Conservation (phyloP, 1,140 invertebrate genomes). For the Anoplophora glabripennis region DNA sequence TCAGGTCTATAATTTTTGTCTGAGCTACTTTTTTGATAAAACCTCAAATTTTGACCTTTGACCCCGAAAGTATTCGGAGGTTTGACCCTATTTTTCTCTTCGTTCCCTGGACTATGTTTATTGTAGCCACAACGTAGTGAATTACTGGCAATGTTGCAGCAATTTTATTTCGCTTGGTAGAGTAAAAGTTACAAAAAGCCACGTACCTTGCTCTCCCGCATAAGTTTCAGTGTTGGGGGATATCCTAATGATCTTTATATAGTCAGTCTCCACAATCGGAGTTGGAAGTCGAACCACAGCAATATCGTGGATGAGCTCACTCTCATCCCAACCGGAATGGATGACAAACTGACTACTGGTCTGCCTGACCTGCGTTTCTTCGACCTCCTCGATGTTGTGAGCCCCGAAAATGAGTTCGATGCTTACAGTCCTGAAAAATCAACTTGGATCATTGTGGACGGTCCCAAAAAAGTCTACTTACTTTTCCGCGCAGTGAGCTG, state of each 20-base stretch:
- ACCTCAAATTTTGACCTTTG: too few relatives aligned
- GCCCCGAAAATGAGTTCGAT: conserved; percentile 17
- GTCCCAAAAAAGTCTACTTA: neutral
- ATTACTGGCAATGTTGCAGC: neutral
- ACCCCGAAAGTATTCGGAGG: too few relatives aligned
- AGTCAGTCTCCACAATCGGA: conserved; percentile 11
- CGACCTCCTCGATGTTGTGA: neutral
- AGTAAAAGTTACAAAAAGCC: too few relatives aligned
- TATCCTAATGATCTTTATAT: conserved; percentile 15
- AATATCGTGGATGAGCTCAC: conserved; percentile 17
- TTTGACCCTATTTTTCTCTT: too few relatives aligned
- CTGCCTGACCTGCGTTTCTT: conserved; percentile 3
- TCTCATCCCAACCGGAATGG: conserved; percentile 2
- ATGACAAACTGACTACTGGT: conserved; percentile 8
- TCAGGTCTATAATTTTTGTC: too few relatives aligned
- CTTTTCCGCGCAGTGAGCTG: conserved; percentile 55
- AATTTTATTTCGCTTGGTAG: neutral
- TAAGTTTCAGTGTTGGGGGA: conserved; percentile 17
- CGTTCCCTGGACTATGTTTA: too few relatives aligned
- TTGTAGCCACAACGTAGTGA: neutral
- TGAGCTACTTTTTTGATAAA: too few relatives aligned
- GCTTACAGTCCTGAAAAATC: conserved; percentile 4
- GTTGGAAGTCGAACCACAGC: conserved; percentile 18
- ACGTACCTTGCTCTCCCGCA: conserved; percentile 13
- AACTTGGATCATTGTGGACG: neutral